Evolutionary conservation across 2,113 vertebrate genomes (phyloP).

Genomic region (chimpanzee (Pan troglodytes)): DNA sequence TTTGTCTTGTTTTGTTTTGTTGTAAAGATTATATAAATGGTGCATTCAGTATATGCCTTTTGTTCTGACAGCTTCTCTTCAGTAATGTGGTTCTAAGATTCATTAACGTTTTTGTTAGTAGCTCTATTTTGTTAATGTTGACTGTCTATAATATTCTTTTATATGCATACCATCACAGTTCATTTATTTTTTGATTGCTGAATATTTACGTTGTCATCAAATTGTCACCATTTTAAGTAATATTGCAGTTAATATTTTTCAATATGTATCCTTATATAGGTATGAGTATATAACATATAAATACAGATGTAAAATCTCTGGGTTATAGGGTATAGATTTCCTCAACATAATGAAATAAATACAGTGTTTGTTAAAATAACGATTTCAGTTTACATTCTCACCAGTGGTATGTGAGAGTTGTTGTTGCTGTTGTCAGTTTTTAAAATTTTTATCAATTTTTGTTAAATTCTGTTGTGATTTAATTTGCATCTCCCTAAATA

Average conservation of each 20-base stretch:
- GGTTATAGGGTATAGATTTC: background rate
- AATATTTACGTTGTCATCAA: background rate
- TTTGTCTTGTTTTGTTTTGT: background rate
- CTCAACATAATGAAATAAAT: background rate
- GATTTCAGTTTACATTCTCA: background rate
- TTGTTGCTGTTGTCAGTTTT: background rate
- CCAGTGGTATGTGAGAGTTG: background rate
- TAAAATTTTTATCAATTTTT: background rate
- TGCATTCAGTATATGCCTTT: background rate
- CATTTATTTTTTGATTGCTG: background rate
- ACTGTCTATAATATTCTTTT: background rate
- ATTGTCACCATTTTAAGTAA: background rate
- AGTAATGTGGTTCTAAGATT: background rate
- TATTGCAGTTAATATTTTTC: background rate
- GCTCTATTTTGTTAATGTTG: background rate
- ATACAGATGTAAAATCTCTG: background rate
- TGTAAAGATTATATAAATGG: background rate
- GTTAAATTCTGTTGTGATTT: background rate
- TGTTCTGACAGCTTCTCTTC: background rate
- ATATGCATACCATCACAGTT: background rate
- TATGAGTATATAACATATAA: background rate
- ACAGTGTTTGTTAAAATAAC: background rate
- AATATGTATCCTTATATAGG: background rate
- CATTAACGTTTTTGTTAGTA: background rate
- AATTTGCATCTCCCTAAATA: background rate